Evolutionary conservation across 2,113 vertebrate genomes (phyloP).

Genomic region (Equus quagga): DNA sequence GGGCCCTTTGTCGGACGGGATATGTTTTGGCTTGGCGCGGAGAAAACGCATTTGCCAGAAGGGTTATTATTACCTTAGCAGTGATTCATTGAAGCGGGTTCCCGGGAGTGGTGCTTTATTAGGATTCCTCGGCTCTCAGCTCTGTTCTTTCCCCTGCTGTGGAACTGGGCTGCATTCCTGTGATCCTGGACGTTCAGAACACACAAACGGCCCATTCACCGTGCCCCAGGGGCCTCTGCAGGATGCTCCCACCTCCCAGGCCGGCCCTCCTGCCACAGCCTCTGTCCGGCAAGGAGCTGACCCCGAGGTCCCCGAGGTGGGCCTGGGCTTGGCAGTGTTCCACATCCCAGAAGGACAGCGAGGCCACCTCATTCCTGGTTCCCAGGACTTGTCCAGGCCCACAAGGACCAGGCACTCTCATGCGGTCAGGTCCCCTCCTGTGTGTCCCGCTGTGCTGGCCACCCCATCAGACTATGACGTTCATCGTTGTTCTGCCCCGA

Average conservation of each 20-base stretch:
- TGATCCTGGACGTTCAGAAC: neutral
- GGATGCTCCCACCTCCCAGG: neutral
- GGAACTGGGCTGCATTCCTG: slow-evolving; percentile 53
- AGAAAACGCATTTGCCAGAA: slow-evolving; percentile 62
- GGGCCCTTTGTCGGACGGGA: neutral
- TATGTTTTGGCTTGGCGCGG: neutral
- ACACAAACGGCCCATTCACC: slow-evolving; percentile 60
- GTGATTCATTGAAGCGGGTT: slow-evolving; percentile 39
- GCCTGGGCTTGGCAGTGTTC: neutral
- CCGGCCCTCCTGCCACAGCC: neutral
- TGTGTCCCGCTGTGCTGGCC: neutral
- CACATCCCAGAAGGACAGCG: neutral
- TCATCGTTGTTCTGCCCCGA: neutral
- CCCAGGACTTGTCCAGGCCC: accelerated
- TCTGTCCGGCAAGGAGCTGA: neutral
- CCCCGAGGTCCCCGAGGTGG: neutral
- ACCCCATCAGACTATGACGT: accelerated
- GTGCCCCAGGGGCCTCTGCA: neutral
- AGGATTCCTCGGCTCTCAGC: neutral
- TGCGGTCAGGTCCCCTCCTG: neutral
- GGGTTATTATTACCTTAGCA: slow-evolving; percentile 45
- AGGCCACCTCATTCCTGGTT: neutral
- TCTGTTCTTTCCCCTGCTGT: neutral
- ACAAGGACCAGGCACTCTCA: accelerated
- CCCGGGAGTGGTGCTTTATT: slow-evolving; percentile 1